Evolutionary conservation across 2,888 invertebrate species (phyloP).

Genomic region (Ectemnius continuus): DNA sequence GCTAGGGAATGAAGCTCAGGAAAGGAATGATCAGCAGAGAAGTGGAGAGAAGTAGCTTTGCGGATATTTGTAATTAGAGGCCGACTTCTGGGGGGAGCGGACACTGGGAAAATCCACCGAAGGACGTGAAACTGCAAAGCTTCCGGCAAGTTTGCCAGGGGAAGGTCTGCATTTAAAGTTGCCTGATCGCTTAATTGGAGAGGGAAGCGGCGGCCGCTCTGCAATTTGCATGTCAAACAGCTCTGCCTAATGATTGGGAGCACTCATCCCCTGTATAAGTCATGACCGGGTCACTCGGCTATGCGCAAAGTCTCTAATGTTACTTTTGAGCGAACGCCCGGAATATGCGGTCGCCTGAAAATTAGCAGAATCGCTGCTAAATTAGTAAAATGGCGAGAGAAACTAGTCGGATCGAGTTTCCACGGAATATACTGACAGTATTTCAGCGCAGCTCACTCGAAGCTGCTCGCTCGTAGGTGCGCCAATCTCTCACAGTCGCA

Average conservation of each 20-base stretch:
- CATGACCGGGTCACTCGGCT: slow-evolving; percentile 15
- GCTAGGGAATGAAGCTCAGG: not conserved
- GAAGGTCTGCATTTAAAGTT: slow-evolving; percentile 38
- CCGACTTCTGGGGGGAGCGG: slow-evolving; percentile 32
- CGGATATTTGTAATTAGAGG: slow-evolving; percentile 41
- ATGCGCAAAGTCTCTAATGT: not conserved
- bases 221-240: slow-evolving; percentile 47
- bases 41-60: not conserved
- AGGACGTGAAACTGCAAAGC: slow-evolving; percentile 34
- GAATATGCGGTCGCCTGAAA: no score
- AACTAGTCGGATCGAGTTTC: no score
- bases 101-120: slow-evolving; percentile 23
- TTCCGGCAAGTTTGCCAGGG: slow-evolving; percentile 21
- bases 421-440: no score
- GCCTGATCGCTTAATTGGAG: slow-evolving; percentile 40
- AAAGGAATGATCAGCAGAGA: slow-evolving; percentile 7
- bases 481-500: slow-evolving; percentile 42
- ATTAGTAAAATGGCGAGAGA: no score
- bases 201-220: slow-evolving; percentile 24
- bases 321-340: no score
- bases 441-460: not conserved
- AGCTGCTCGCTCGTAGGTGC: not conserved
- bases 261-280: slow-evolving; percentile 41
- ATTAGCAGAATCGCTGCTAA: no score
- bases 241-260: slow-evolving; percentile 31